Percentiles rank a stretch among this genome's conserved stretches.
Conservation (phyloP, 2,113 vertebrate species). For the Mastomys coucha region DNA sequence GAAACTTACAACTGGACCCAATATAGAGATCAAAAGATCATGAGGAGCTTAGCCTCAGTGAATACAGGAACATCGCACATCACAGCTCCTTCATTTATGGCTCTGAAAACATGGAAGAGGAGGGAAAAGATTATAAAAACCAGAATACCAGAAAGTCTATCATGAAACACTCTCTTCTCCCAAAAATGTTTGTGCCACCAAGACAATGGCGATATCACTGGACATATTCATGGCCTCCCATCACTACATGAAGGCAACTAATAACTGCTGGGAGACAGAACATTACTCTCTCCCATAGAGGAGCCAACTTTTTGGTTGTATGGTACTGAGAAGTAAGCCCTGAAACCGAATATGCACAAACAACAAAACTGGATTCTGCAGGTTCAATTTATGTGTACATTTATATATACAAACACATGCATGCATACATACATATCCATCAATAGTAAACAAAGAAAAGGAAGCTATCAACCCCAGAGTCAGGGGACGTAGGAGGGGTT, state of each 20-base stretch:
- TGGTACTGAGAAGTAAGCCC: too few relatives aligned
- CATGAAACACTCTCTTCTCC: neutral
- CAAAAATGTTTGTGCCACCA: too few relatives aligned
- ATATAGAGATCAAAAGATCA: neutral
- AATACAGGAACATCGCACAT: neutral
- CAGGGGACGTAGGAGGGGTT: neutral
- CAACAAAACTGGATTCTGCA: neutral
- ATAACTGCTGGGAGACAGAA: neutral
- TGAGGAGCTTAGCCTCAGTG: too few relatives aligned
- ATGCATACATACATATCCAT: too few relatives aligned
- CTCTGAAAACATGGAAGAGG: neutral
- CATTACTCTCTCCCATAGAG: neutral
- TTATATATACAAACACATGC: neutral
- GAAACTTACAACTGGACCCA: neutral
- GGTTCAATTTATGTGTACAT: neutral
- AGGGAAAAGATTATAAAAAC: neutral
- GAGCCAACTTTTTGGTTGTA: neutral
- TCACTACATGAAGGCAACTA: neutral
- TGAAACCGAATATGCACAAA: neutral
- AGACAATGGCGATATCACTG: neutral
- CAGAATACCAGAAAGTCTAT: neutral
- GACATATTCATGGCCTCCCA: too few relatives aligned
- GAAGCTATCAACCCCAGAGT: neutral
- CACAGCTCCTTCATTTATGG: neutral
- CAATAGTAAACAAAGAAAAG: neutral